phyloP scores from a whole-genome alignment of 2,888 invertebrate genomes.

The Lathronympha strigana region DNA sequence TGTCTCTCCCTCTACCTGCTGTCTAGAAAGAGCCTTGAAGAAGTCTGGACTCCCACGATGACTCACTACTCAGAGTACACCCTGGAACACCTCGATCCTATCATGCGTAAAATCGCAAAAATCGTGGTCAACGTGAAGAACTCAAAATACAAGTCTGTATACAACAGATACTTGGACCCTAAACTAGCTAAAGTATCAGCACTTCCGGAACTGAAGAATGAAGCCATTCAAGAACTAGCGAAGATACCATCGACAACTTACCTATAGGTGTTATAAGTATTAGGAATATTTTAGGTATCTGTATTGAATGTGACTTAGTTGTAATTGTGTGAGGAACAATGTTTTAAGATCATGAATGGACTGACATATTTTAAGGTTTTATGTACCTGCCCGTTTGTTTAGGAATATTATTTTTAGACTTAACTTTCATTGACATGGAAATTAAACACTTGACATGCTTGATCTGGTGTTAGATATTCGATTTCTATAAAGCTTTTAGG shows the following conservation, averaged over 20 bases:
- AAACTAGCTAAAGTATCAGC: slow-evolving; percentile 87
- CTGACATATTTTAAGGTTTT: slow-evolving; percentile 65
- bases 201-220: slow-evolving; percentile 85
- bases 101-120: slow-evolving; percentile 87
- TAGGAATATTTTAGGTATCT: slow-evolving; percentile 19
- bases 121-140: slow-evolving; percentile 88
- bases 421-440: slow-evolving; percentile 59
- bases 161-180: slow-evolving; percentile 85
- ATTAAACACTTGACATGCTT: slow-evolving; percentile 49
- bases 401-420: slow-evolving; percentile 61
- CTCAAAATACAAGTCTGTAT: slow-evolving; percentile 88
- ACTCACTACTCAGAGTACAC: slow-evolving; percentile 90
- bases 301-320: slow-evolving; percentile 25
- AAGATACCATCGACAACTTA: slow-evolving; percentile 47
- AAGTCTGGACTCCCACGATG: slow-evolving; percentile 89
- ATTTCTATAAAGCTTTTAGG: slow-evolving; percentile 41
- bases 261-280: slow-evolving; percentile 27
- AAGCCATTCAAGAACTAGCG: slow-evolving; percentile 62
- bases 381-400: slow-evolving; percentile 67
- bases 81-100: slow-evolving; percentile 87
- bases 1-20: slow-evolving; percentile 87
- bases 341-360: slow-evolving; percentile 52
- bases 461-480: slow-evolving; percentile 43
- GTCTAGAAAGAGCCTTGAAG: slow-evolving; percentile 75
- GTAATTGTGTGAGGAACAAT: slow-evolving; percentile 32